Percentiles rank a stretch among this genome's conserved stretches.
Evolutionary conservation across 2,888 invertebrate species (phyloP).

Genomic region (Chesias legatella): DNA sequence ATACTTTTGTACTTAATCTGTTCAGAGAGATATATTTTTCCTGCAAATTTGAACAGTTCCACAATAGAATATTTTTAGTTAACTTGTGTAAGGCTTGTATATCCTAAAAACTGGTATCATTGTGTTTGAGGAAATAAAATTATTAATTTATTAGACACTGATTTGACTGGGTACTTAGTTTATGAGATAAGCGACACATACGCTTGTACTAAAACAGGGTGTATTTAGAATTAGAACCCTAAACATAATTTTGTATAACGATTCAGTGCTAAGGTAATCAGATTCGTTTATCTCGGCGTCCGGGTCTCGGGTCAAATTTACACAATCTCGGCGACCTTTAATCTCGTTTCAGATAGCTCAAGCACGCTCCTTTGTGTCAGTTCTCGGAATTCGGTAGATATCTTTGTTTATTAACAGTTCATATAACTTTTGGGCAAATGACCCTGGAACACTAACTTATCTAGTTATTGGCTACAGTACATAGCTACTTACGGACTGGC

Average conservation of each 20-base stretch:
- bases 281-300: constrained; percentile 62
- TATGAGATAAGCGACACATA: too few species aligned
- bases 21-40: too few species aligned
- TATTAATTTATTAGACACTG: too few species aligned
- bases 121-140: too few species aligned
- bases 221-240: too few species aligned
- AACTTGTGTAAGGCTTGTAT: too few species aligned
- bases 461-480: not conserved
- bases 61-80: constrained; percentile 15
- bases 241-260: too few species aligned
- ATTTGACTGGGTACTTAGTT: too few species aligned
- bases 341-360: constrained; percentile 68
- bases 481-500: not conserved
- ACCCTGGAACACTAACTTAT: not conserved
- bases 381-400: constrained; percentile 61
- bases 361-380: constrained; percentile 63
- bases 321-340: constrained; percentile 71
- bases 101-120: too few species aligned
- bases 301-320: constrained; percentile 72
- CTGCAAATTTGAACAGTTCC: not conserved
- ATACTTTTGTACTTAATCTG: too few species aligned
- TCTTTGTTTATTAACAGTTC: constrained; percentile 46
- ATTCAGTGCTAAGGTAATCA: constrained; percentile 43
- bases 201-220: too few species aligned
- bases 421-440: constrained; percentile 30